phyloP scores from a whole-genome alignment of 2,113 vertebrate species.

The Cyprinodon tularosa region DNA sequence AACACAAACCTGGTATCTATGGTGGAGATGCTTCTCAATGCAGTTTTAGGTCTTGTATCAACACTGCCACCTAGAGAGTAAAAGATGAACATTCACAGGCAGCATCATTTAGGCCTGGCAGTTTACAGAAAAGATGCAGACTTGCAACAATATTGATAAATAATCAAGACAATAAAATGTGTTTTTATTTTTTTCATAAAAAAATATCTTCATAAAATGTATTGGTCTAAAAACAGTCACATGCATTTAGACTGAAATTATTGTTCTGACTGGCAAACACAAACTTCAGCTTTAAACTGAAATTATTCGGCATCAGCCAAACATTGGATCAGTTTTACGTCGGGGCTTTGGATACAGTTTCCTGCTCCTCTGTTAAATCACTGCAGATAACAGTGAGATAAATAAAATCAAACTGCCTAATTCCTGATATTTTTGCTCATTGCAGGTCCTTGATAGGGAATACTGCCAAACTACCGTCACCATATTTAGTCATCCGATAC shows the following conservation, averaged over 20 bases:
- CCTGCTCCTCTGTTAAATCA: slow-evolving; percentile 32
- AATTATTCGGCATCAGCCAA: neutral
- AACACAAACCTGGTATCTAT: neutral
- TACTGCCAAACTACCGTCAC: slow-evolving; percentile 22
- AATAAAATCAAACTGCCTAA: slow-evolving; percentile 39
- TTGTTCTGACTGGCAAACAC: neutral
- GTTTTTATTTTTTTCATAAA: too few relatives aligned
- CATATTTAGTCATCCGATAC: neutral
- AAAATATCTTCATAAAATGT: neutral
- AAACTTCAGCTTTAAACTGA: neutral
- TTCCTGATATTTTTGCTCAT: slow-evolving; percentile 46
- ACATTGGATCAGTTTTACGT: slow-evolving; percentile 54
- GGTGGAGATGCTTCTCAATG: neutral
- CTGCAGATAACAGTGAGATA: slow-evolving; percentile 40
- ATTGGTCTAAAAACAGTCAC: neutral
- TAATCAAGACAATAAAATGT: too few relatives aligned
- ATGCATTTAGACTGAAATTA: neutral
- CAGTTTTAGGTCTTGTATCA: slow-evolving; percentile 47
- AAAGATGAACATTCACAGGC: slow-evolving; percentile 13
- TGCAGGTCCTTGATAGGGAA: slow-evolving; percentile 59
- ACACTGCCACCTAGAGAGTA: slow-evolving; percentile 77
- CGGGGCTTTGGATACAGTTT: slow-evolving; percentile 36
- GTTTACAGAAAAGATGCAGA: neutral
- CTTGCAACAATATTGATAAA: too few relatives aligned
- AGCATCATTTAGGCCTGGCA: neutral